Conservation (phyloP, 1,140 invertebrate genomes). For the Reticulitermes speratus region DNA sequence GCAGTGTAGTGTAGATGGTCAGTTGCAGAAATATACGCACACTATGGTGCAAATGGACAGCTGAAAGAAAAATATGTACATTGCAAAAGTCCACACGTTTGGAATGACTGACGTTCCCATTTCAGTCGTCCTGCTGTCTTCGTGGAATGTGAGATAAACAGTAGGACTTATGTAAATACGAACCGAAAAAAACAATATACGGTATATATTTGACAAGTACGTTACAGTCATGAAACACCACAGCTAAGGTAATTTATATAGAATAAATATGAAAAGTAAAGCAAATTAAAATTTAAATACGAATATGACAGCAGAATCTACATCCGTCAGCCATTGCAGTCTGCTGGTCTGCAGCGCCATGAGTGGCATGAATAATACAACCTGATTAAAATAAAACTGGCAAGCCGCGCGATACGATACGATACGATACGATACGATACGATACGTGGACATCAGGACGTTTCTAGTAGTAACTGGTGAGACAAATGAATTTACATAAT, state of each 20-base stretch:
- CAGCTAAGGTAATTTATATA: not conserved
- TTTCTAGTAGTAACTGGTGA: too few species aligned
- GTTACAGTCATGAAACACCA: not conserved
- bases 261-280: slow-evolving; percentile 15
- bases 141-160: not conserved
- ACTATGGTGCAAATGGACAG: too few species aligned
- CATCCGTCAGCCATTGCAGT: not conserved
- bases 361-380: not conserved
- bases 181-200: not conserved
- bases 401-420: not conserved
- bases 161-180: not conserved
- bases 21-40: too few species aligned
- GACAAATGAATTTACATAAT: too few species aligned
- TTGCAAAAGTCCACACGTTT: too few species aligned
- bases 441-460: too few species aligned
- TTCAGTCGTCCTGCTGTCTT: too few species aligned
- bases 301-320: not conserved
- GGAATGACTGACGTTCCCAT: too few species aligned
- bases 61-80: too few species aligned
- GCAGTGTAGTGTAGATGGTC: too few species aligned
- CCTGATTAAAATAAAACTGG: not conserved
- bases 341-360: not conserved
- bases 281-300: not conserved
- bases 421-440: too few species aligned
- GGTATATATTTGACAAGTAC: not conserved